Conservation (phyloP, 2,888 invertebrate species). For the Boloria euphrosyne region DNA sequence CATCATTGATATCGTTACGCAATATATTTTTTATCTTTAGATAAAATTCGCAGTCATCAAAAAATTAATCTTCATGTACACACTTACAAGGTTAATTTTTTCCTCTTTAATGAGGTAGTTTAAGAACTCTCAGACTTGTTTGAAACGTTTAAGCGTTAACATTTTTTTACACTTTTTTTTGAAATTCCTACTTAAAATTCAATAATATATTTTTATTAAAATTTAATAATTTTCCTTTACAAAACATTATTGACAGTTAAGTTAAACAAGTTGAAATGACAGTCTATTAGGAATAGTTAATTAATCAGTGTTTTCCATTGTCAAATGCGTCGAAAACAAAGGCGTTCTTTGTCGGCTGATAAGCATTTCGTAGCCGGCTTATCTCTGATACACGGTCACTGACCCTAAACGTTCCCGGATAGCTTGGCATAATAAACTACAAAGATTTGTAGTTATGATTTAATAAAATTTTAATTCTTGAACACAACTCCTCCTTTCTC, state of each 20-base stretch:
- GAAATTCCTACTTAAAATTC: not conserved
- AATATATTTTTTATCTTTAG: no score
- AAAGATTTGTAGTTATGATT: slow-evolving; percentile 43
- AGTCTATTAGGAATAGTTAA: slow-evolving; percentile 41
- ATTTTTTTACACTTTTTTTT: not conserved
- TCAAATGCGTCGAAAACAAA: slow-evolving; percentile 74
- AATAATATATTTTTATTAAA: no score
- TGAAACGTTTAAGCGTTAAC: not conserved
- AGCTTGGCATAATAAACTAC: slow-evolving; percentile 54
- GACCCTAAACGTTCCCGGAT: slow-evolving; percentile 64
- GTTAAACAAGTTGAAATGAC: slow-evolving; percentile 14
- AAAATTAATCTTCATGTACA: no score
- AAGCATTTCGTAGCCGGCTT: slow-evolving; percentile 69
- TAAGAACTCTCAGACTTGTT: slow-evolving; percentile 4
- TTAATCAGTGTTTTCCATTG: slow-evolving; percentile 63
- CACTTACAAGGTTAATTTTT: not conserved
- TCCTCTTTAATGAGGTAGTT: slow-evolving; percentile 14
- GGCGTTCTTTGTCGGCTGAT: slow-evolving; percentile 72
- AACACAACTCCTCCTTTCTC: no score
- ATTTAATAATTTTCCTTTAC: not conserved
- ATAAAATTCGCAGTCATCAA: not conserved
- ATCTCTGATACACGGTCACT: slow-evolving; percentile 76
- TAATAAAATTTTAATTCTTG: slow-evolving; percentile 27
- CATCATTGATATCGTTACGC: no score
- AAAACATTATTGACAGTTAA: not conserved